Percentiles rank a stretch among this genome's conserved stretches.
Conservation (phyloP, 2,888 invertebrate species). For the Diplolepis rosae region DNA sequence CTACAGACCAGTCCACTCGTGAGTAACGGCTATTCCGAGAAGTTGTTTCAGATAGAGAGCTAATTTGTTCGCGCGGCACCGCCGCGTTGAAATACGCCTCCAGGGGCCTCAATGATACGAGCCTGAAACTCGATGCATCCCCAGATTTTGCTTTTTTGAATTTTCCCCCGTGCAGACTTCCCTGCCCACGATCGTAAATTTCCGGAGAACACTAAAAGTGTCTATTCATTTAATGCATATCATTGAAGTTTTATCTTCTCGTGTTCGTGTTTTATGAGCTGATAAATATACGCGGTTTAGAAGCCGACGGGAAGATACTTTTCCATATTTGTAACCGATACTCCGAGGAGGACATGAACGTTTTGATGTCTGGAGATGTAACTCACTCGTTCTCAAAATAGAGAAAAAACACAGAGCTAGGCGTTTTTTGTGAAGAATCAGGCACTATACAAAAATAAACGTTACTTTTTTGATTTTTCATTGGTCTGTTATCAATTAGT, state of each 20-base stretch:
- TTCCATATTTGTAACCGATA: constrained; percentile 30
- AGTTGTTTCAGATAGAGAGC: constrained; percentile 72
- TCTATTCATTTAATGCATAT: constrained; percentile 31
- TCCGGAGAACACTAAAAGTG: constrained; percentile 23
- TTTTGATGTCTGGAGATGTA: constrained; percentile 11
- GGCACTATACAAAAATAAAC: too few relatives aligned
- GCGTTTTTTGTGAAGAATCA: too few relatives aligned
- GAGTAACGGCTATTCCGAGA: constrained; percentile 72
- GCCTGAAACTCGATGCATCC: constrained; percentile 44
- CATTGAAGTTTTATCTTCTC: constrained; percentile 30
- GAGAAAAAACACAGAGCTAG: too few relatives aligned
- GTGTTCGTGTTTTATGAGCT: constrained; percentile 31
- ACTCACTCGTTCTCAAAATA: background rate
- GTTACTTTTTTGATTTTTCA: too few relatives aligned
- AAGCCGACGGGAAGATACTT: constrained; percentile 23
- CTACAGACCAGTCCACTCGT: constrained; percentile 53
- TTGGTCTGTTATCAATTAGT: too few relatives aligned
- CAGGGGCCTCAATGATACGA: constrained; percentile 41
- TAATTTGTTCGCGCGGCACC: constrained; percentile 70
- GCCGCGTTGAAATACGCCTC: constrained; percentile 46
- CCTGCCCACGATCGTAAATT: constrained; percentile 13
- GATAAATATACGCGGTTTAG: constrained; percentile 29
- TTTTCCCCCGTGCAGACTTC: constrained; percentile 5
- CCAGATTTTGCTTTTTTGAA: constrained; percentile 28
- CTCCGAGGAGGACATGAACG: constrained; percentile 8